Conservation (phyloP, 2,113 vertebrate species). For the Butorides virescens region DNA sequence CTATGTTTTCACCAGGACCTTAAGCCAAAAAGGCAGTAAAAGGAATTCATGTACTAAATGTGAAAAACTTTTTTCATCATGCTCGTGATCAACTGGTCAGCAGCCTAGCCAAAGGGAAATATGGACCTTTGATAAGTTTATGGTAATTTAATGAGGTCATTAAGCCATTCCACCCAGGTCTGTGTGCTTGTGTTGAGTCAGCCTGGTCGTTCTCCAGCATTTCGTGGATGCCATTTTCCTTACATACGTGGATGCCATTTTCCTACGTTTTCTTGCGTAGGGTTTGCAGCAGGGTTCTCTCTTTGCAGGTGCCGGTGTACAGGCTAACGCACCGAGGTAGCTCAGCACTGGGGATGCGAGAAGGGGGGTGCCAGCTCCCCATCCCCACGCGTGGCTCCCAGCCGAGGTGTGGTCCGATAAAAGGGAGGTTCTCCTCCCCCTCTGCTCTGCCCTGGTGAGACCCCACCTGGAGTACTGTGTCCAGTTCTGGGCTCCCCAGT, state of each 20-base stretch:
- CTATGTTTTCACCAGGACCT: background rate
- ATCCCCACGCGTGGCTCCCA: no score
- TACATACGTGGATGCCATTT: background rate
- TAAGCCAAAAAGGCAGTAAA: background rate
- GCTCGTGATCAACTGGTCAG: background rate
- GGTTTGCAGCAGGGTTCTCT: background rate
- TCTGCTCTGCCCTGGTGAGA: no score
- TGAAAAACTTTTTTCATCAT: background rate
- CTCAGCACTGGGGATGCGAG: background rate
- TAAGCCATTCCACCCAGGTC: background rate
- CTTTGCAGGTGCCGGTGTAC: rapidly evolving
- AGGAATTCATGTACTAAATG: background rate
- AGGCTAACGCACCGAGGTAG: background rate
- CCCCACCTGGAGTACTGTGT: no score
- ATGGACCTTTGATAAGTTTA: background rate
- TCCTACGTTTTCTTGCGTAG: background rate
- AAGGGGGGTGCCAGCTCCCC: no score
- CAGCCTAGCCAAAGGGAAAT: background rate
- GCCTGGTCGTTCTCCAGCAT: background rate
- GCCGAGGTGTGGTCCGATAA: rapidly evolving
- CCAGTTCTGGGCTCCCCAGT: no score
- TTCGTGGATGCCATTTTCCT: background rate
- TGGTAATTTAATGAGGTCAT: background rate
- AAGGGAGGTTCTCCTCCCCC: no score
- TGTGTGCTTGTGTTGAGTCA: background rate